Evolutionary conservation across 2,113 vertebrate genomes (phyloP).

Genomic region (Abramis brama): DNA sequence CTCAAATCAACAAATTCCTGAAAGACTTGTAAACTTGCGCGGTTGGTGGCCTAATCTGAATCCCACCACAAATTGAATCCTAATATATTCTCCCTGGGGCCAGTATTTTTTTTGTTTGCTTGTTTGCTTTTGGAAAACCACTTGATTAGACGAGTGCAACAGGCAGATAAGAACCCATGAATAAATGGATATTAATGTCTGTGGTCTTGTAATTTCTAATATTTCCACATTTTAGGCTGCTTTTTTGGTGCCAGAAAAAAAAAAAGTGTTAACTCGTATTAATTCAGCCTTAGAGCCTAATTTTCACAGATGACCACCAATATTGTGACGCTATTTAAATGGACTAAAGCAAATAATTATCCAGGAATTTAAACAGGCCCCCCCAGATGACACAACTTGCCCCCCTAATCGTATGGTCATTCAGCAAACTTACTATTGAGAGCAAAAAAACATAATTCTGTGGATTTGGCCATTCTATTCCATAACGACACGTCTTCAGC

Average conservation of each 20-base stretch:
- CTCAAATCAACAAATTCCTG: slow-evolving; percentile 29
- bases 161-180: slow-evolving; percentile 54
- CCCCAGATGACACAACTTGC: no score
- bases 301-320: slow-evolving; percentile 11
- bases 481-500: no score
- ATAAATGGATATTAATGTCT: slow-evolving; percentile 61
- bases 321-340: neutral
- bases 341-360: slow-evolving; percentile 22
- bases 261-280: slow-evolving; percentile 9
- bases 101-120: slow-evolving; percentile 38
- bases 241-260: slow-evolving; percentile 20
- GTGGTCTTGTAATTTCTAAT: slow-evolving; percentile 42
- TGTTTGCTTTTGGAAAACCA: slow-evolving; percentile 49
- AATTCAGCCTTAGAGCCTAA: neutral
- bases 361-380: neutral
- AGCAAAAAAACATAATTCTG: no score
- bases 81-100: slow-evolving; percentile 53
- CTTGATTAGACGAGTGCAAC: slow-evolving; percentile 59
- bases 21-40: neutral
- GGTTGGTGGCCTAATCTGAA: slow-evolving; percentile 46
- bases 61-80: slow-evolving; percentile 48
- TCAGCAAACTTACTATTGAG: no score
- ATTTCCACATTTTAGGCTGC: slow-evolving; percentile 42
- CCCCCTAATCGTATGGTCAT: no score
- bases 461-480: no score